Base-by-base conservation (phyloP, 2,797 vertebrate genomes). In the Spinus olivaceus region DNA sequence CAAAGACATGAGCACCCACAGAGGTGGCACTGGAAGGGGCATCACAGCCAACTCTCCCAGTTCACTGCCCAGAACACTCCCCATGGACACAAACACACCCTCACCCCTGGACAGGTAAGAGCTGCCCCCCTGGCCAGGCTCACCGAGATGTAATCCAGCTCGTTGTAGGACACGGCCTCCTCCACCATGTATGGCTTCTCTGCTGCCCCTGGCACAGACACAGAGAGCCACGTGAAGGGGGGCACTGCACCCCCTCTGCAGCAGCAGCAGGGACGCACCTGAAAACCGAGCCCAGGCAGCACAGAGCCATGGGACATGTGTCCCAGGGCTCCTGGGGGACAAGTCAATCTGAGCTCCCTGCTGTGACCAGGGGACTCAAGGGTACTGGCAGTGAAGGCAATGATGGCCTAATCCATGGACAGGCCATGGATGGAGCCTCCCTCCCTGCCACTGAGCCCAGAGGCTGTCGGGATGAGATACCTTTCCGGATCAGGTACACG, bases 151-250 rank as follows among this genome's bases (percentile, higher is more conserved):
- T 99, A 99, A 97, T 99, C 99, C 64, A 99, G 98, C 92, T 99
- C 99, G 9, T 98, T 99, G 78, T 99, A 99, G 63, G 99, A 99
- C 81, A 99, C 97, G 0, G 99, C 99, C 42, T 99, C 99, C 95
- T 99, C 99, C 85, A 99, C 99, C 93, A 98, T 98, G 97, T 99
- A 99, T 0, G 99, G 99, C 97, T 99, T 99, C 96, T 99, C 99
- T 3, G 99, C 98, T 59, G 99, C 99, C 93, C 99, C 99, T 99
- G 97, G 63, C 69, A 79, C 82, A 87, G 71, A 89, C 81, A 90
- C 41, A 88, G 23, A 87, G 71, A 84, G 30, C 37, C 18, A 8
- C 0, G 1, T 86, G 82, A 92, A 19, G 6, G 6, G 22, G 57
- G 23, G 35, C 27, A 59, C 16, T 64, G 63, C 37, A 69, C 15